Conservation (phyloP, 2,113 vertebrate genomes). For the Tragelaphus buxtoni region DNA sequence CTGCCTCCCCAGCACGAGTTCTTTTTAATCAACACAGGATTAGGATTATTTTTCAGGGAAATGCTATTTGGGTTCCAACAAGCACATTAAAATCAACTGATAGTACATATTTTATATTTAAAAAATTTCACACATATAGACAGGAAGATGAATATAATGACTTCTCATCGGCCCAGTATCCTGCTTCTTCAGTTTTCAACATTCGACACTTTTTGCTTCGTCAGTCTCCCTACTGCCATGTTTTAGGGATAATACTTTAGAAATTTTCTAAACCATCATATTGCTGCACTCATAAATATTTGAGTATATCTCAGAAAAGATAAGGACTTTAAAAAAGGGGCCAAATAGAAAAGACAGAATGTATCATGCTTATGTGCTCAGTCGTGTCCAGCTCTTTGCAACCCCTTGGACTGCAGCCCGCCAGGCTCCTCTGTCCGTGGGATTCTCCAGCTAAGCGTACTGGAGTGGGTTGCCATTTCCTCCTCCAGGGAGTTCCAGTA, state of each 20-base stretch:
- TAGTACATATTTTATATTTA: not conserved
- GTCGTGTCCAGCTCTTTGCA: not conserved
- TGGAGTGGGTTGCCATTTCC: not conserved
- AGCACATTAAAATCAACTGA: not conserved
- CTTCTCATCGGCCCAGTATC: fast-evolving
- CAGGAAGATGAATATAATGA: not conserved
- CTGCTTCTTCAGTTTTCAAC: fast-evolving
- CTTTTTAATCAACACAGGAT: not conserved
- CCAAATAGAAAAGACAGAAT: not conserved
- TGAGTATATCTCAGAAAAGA: not conserved
- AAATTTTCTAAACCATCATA: not conserved
- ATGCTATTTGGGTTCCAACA: not conserved
- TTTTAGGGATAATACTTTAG: not conserved
- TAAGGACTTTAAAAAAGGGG: not conserved
- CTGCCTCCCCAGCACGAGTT: not conserved
- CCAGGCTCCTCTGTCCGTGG: not conserved
- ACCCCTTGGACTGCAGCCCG: not conserved
- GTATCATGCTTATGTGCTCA: not conserved
- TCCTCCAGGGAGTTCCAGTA: not conserved
- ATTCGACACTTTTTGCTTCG: not conserved
- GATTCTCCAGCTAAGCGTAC: not conserved
- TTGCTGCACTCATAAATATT: not conserved
- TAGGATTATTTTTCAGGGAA: not conserved
- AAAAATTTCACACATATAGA: not conserved
- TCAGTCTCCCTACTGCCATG: not conserved